Conservation (phyloP, 1,140 invertebrate species). For the Colletes gigas region DNA sequence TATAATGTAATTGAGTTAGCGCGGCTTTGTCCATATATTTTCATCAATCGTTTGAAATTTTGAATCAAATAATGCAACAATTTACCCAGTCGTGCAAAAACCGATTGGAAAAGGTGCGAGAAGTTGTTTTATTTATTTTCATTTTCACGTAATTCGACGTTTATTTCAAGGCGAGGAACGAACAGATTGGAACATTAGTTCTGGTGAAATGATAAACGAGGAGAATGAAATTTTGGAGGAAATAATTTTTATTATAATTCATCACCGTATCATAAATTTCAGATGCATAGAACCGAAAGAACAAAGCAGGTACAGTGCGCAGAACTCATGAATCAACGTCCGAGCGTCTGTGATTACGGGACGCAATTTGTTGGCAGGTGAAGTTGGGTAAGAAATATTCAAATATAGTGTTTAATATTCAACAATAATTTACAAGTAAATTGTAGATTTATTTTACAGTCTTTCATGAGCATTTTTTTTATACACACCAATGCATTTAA, state of each 20-base stretch:
- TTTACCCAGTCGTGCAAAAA: too few species aligned
- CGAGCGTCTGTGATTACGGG: slow-evolving; percentile 30
- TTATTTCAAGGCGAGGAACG: background rate
- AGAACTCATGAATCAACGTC: slow-evolving; percentile 32
- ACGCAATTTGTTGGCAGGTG: slow-evolving; percentile 40
- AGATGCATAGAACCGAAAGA: slow-evolving; percentile 12
- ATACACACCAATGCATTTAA: slow-evolving; percentile 42
- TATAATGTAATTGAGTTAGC: too few species aligned
- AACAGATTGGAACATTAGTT: background rate
- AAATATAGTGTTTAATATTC: slow-evolving; percentile 54
- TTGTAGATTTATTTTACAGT: slow-evolving; percentile 46
- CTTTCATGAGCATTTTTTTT: slow-evolving; percentile 26
- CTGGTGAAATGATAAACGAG: background rate
- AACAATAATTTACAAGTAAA: slow-evolving; percentile 55
- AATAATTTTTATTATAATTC: background rate
- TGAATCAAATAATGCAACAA: too few species aligned
- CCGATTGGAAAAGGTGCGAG: background rate
- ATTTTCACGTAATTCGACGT: background rate
- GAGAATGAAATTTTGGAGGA: background rate
- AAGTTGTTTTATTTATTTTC: background rate
- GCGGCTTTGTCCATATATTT: too few species aligned
- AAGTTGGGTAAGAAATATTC: slow-evolving; percentile 49
- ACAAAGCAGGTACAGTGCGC: slow-evolving; percentile 18
- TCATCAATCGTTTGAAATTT: too few species aligned
- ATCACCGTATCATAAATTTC: background rate